Evolutionary conservation across 2,113 vertebrate genomes (phyloP).

Genomic region (Rhagologus leucostigma): DNA sequence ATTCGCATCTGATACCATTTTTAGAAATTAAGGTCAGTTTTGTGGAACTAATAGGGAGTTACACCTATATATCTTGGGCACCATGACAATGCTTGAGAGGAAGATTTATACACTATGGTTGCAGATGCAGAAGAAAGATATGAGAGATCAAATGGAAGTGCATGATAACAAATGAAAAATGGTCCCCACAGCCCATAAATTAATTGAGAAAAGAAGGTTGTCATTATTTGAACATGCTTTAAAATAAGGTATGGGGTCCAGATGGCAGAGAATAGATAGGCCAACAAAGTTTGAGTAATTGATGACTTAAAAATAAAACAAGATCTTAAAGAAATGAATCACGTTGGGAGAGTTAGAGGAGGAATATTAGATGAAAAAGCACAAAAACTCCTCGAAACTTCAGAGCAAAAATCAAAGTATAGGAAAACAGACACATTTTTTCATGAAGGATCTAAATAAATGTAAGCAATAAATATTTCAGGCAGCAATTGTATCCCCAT

Average conservation of each 20-base stretch:
- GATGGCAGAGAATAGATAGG: slow-evolving; percentile 88
- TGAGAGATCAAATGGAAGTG: slow-evolving; percentile 88
- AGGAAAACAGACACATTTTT: slow-evolving; percentile 45
- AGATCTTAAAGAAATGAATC: slow-evolving; percentile 81
- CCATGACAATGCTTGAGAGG: slow-evolving; percentile 79
- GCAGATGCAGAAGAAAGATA: slow-evolving; percentile 89
- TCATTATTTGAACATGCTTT: slow-evolving; percentile 89
- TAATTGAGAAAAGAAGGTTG: slow-evolving; percentile 91
- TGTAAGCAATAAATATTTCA: slow-evolving; percentile 37
- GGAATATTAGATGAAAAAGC: slow-evolving; percentile 75
- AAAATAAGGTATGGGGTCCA: slow-evolving; percentile 90
- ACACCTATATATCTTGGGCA: slow-evolving; percentile 83
- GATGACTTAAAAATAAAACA: slow-evolving; percentile 93
- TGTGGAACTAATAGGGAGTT: slow-evolving; percentile 83
- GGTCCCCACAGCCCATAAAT: slow-evolving; percentile 84
- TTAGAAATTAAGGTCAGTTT: slow-evolving; percentile 87
- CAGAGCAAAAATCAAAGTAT: slow-evolving; percentile 45
- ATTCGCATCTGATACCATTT: slow-evolving; percentile 85
- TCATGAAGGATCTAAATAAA: slow-evolving; percentile 24
- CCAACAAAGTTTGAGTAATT: slow-evolving; percentile 88
- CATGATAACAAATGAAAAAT: slow-evolving; percentile 92
- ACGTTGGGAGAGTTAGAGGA: slow-evolving; percentile 79
- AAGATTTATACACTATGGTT: slow-evolving; percentile 90
- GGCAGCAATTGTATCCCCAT: slow-evolving; percentile 61
- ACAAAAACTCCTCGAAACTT: slow-evolving; percentile 51